Percentiles rank a stretch among this genome's conserved stretches.
phyloP scores from a whole-genome alignment of 2,113 vertebrate species.

The Tylochromis polylepis region DNA sequence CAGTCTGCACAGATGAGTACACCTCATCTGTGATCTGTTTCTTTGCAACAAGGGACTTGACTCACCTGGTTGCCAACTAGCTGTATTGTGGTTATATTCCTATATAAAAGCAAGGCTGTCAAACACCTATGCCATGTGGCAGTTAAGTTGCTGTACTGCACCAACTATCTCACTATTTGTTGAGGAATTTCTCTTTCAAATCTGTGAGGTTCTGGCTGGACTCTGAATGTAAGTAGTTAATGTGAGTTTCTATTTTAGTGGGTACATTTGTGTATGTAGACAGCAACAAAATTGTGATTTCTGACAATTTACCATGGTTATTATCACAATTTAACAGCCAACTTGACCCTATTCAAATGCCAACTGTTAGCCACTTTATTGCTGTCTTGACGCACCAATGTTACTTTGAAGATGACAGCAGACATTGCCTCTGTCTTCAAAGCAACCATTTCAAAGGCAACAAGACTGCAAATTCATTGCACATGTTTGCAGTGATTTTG shows the following conservation, averaged over 20 bases:
- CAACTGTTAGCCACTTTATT: background rate
- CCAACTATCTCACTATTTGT: too few relatives aligned
- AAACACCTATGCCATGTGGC: too few relatives aligned
- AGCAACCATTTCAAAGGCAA: background rate
- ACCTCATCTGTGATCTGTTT: background rate
- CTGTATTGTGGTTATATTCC: background rate
- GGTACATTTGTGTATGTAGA: background rate
- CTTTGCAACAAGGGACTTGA: background rate
- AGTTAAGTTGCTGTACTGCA: too few relatives aligned
- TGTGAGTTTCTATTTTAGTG: background rate
- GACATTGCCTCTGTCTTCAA: background rate
- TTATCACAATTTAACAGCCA: background rate
- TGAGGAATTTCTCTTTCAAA: too few relatives aligned
- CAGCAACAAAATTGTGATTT: background rate
- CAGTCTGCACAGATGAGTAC: background rate
- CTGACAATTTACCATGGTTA: background rate
- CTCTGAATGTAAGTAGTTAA: background rate
- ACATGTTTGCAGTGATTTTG: background rate
- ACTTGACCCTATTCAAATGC: background rate
- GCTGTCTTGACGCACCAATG: rapidly evolving
- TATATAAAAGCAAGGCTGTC: rapidly evolving
- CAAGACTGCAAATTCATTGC: background rate
- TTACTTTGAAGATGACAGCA: background rate
- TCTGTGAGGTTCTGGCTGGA: background rate
- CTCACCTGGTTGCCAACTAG: background rate